Percentiles rank a stretch among this genome's conserved stretches.
phyloP scores from a whole-genome alignment of 2,797 vertebrate genomes.

The Micropoecilia bifurca region DNA sequence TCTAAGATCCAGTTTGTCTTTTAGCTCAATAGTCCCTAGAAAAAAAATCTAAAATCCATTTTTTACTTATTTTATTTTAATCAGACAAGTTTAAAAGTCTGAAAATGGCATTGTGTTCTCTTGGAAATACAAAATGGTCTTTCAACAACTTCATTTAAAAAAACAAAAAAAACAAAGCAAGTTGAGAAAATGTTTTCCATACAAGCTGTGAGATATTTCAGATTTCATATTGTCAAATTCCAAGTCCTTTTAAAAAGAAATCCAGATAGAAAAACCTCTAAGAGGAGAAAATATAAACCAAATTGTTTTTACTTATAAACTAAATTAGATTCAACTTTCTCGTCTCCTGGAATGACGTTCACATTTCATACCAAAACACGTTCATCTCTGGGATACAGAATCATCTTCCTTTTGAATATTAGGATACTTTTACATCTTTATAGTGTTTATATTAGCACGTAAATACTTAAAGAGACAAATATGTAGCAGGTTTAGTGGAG shows the following conservation, averaged over 20 bases:
- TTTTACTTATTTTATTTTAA: neutral
- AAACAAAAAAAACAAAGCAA: neutral
- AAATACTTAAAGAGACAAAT: neutral
- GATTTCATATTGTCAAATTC: neutral
- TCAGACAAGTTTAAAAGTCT: neutral
- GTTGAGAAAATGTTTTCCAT: neutral
- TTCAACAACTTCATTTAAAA: neutral
- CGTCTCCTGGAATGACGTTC: neutral
- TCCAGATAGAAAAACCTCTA: neutral
- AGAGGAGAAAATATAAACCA: neutral
- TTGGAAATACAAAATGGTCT: neutral
- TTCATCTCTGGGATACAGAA: neutral
- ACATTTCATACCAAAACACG: neutral
- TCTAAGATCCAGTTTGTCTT: neutral
- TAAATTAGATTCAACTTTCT: neutral
- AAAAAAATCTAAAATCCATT: neutral
- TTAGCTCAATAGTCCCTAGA: neutral
- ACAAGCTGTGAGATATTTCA: neutral
- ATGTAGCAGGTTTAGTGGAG: neutral
- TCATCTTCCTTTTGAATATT: neutral
- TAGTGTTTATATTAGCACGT: neutral
- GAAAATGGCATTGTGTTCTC: neutral
- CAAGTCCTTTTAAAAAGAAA: too few relatives aligned
- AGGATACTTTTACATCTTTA: neutral
- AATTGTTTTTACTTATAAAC: neutral